phyloP scores from a whole-genome alignment of 2,113 vertebrate species.

The Varanus komodoensis region DNA sequence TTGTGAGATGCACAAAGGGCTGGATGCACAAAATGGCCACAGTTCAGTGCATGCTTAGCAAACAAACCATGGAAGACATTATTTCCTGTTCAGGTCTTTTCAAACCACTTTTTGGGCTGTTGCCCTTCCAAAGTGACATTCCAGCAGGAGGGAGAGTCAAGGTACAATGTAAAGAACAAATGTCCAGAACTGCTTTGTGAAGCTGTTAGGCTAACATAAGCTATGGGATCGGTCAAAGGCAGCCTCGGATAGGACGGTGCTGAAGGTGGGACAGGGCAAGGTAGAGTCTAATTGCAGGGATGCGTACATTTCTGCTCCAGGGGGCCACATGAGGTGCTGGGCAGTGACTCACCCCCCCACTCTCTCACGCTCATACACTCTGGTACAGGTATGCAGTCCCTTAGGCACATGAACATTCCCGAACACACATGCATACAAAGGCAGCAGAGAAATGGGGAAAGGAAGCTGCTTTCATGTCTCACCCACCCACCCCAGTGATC shows the following conservation, averaged over 20 bases:
- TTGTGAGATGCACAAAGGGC: not conserved
- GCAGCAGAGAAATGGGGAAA: no score
- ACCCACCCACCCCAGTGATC: no score
- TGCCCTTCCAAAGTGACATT: not conserved
- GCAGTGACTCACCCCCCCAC: no score
- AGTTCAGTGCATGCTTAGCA: not conserved
- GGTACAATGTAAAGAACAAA: not conserved
- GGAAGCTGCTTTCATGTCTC: no score
- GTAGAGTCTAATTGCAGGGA: no score
- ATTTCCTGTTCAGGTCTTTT: not conserved
- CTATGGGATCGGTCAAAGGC: not conserved
- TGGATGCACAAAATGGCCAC: not conserved
- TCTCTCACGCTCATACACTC: no score
- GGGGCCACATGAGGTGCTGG: no score
- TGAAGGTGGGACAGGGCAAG: not conserved
- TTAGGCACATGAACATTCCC: no score
- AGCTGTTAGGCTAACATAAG: not conserved
- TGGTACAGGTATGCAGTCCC: no score
- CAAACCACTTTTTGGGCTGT: no score
- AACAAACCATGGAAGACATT: not conserved
- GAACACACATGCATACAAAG: no score
- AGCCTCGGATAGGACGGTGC: not conserved
- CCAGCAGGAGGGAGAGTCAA: not conserved
- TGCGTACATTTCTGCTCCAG: no score
- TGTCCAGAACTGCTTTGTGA: not conserved